phyloP scores from a whole-genome alignment of 2,113 vertebrate genomes.

The Orthonyx spaldingii region DNA sequence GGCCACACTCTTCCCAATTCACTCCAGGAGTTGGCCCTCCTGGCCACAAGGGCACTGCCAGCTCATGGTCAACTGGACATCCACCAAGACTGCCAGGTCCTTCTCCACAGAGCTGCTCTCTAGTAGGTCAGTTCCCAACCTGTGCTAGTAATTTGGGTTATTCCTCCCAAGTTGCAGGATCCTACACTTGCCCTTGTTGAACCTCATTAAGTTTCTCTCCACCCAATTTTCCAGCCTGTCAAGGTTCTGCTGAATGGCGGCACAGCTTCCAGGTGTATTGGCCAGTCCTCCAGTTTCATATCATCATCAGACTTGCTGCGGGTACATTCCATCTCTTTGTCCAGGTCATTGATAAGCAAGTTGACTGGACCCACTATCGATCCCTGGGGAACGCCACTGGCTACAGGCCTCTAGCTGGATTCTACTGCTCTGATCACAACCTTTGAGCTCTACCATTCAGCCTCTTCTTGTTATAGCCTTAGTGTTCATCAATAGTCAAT shows the following conservation, averaged over 20 bases:
- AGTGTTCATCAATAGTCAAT: neutral
- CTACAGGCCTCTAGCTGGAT: neutral
- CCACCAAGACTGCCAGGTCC: neutral
- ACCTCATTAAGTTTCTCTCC: neutral
- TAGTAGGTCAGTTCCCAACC: neutral
- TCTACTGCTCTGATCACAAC: neutral
- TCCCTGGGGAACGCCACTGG: neutral
- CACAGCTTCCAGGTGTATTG: neutral
- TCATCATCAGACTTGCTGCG: neutral
- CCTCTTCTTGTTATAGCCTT: neutral
- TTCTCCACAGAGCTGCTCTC: neutral
- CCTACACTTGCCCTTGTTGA: neutral
- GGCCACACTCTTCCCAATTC: rapidly evolving
- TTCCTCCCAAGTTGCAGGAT: neutral
- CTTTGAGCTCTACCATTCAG: neutral
- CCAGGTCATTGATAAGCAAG: neutral
- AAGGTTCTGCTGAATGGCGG: neutral
- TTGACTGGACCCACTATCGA: neutral
- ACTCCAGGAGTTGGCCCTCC: neutral
- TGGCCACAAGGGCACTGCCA: too few relatives aligned
- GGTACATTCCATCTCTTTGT: neutral
- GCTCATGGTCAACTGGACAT: neutral
- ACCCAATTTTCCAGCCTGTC: neutral
- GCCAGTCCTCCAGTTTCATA: neutral
- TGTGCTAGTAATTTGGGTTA: neutral